phyloP scores from a whole-genome alignment of 1,140 invertebrate genomes.

The Ceratosolen fusciceps region DNA sequence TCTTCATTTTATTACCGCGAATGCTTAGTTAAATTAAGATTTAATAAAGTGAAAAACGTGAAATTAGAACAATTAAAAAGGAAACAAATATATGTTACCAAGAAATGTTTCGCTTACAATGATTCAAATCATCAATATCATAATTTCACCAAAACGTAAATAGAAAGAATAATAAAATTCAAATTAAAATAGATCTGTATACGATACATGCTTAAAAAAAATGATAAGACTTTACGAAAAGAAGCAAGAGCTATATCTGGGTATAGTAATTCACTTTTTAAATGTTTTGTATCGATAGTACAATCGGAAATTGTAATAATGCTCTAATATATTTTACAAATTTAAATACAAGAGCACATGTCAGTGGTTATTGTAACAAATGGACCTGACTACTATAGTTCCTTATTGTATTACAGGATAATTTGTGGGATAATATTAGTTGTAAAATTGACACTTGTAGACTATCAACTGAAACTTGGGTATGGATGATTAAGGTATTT shows the following conservation, averaged over 20 bases:
- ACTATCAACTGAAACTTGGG: background rate
- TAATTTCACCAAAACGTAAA: background rate
- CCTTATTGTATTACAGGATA: background rate
- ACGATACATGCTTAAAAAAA: background rate
- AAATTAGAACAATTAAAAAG: background rate
- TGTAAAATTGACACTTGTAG: background rate
- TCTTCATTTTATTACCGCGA: background rate
- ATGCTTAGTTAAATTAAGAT: background rate
- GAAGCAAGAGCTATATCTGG: constrained; percentile 9
- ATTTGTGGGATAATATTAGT: background rate
- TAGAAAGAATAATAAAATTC: background rate
- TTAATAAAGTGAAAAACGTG: background rate
- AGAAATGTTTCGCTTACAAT: background rate
- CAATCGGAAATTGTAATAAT: background rate
- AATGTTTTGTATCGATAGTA: background rate
- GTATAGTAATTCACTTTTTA: constrained; percentile 24
- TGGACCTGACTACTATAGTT: background rate
- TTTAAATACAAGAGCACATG: constrained; percentile 21
- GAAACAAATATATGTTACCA: constrained; percentile 27
- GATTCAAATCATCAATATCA: background rate
- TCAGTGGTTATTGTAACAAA: constrained; percentile 5
- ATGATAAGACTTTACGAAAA: too few species aligned
- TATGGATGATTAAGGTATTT: constrained; percentile 42
- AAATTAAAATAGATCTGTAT: background rate
- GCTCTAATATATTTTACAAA: background rate